Base-by-base conservation (phyloP, 2,888 invertebrate genomes). In the Tenthredo mesomela region DNA sequence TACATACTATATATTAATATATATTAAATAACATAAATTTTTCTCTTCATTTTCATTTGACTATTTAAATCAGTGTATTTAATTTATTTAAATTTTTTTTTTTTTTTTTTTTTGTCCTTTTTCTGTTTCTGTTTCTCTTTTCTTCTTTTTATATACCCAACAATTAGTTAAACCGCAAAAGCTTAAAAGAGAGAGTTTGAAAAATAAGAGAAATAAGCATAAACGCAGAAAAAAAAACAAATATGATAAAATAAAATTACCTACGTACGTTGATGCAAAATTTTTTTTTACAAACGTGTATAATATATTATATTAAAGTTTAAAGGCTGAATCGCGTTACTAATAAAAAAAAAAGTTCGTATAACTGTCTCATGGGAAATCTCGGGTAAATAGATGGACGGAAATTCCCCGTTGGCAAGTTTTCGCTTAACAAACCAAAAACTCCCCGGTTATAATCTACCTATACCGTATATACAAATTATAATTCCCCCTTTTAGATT, bases 361-460 rank as follows among this genome's bases (percentile, higher is more conserved):
- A 77, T 37, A 77, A 15, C 25, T 40, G 77, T 54, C 77, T 29
- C 40, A 3, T 37, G 75, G 84, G 84, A 84, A 84, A 84, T 84
- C 4, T 58, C 5, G 37, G n/a, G 29, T 67, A 58, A 61, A 58
- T 21, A 18, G 33, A 75, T 61, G 40, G 61, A 77, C 43, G 40
- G 7, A 40, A 9, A 58, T 84, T 61, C 61, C 84, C 61, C 0
- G 6, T 25, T 71, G 70, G 54, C 77, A 33, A 77, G n/a, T 77
- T 50, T 77, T 77, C 77, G 50, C 50, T 50, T 33, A 54, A 40
- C 15, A 54, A 75, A 47, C 75, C 15, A 83, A 37, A 37, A 61
- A 80, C 37, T 58, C 21, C 29, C 54, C 12, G 37, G 65, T 4
- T 37, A 43, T 43, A n/a, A 33, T 40, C 43, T 15, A n/a, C 33